Evolutionary conservation across 2,888 invertebrate genomes (phyloP).

Genomic region (Octonoba sinensis): DNA sequence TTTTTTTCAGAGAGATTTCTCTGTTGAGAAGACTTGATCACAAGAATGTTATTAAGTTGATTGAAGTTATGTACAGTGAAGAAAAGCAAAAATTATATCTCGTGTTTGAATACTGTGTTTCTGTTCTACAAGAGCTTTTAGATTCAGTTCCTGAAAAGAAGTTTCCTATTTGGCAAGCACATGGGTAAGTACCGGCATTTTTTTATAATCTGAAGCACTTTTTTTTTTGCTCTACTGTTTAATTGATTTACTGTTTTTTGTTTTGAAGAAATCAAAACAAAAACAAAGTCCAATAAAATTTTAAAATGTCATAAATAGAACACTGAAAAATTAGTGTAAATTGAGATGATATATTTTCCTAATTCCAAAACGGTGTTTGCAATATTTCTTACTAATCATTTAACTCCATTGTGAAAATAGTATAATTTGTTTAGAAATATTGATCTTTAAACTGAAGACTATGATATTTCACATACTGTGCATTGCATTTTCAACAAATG

Average conservation of each 20-base stretch:
- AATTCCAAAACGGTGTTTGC: no score
- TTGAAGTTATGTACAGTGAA: constrained; percentile 93
- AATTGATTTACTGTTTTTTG: neutral
- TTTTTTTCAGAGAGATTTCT: constrained; percentile 82
- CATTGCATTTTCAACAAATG: no score
- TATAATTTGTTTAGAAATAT: no score
- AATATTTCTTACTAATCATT: no score
- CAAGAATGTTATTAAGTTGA: constrained; percentile 92
- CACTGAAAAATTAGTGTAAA: no score
- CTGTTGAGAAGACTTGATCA: constrained; percentile 88
- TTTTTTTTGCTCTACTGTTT: neutral
- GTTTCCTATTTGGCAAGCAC: constrained; percentile 93
- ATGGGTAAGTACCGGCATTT: constrained; percentile 75
- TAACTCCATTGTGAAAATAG: no score
- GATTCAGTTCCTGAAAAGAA: constrained; percentile 90
- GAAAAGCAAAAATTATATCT: constrained; percentile 99
- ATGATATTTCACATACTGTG: no score
- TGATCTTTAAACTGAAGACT: no score
- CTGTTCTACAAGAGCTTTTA: constrained; percentile 94
- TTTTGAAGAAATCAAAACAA: neutral
- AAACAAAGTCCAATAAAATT: no score
- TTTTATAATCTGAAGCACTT: neutral
- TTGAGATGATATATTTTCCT: no score
- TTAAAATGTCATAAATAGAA: no score
- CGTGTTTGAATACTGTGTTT: constrained; percentile 97